Conservation (phyloP, 2,797 vertebrate genomes). For the Erithacus rubecula region DNA sequence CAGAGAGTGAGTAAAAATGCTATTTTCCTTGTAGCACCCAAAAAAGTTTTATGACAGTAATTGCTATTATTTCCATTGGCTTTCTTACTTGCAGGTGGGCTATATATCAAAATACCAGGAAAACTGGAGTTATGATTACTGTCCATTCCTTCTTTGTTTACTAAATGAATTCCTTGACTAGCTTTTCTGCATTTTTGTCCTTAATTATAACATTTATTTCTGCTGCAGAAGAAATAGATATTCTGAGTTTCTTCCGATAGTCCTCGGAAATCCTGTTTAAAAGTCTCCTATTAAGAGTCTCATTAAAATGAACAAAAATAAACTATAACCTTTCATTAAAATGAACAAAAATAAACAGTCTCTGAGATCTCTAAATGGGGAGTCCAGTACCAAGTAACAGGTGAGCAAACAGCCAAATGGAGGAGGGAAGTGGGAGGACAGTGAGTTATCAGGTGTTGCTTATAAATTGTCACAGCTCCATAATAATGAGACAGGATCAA, state of each 20-base stretch:
- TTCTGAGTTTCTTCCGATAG: not conserved
- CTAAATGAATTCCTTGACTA: not conserved
- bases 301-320: not conserved
- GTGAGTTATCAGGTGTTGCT: not conserved
- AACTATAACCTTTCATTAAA: not conserved
- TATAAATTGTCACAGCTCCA: constrained; percentile 7
- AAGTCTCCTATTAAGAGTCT: not conserved
- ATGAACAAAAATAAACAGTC: not conserved
- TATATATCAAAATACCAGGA: not conserved
- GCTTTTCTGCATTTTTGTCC: not conserved
- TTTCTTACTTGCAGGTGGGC: not conserved
- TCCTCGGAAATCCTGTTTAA: not conserved
- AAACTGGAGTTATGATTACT: not conserved
- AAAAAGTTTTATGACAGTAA: not conserved
- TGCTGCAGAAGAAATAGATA: not conserved
- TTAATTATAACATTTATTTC: not conserved
- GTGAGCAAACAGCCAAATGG: not conserved
- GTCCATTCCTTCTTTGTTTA: not conserved
- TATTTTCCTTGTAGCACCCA: not conserved
- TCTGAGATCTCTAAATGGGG: not conserved
- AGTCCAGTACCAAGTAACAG: not conserved
- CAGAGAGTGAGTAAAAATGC: not conserved
- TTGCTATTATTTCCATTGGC: not conserved
- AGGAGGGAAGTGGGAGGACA: constrained; percentile 24
- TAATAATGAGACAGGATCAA: not conserved